Base-by-base conservation (phyloP, 1,140 invertebrate genomes). In the Melanaphis sacchari region DNA sequence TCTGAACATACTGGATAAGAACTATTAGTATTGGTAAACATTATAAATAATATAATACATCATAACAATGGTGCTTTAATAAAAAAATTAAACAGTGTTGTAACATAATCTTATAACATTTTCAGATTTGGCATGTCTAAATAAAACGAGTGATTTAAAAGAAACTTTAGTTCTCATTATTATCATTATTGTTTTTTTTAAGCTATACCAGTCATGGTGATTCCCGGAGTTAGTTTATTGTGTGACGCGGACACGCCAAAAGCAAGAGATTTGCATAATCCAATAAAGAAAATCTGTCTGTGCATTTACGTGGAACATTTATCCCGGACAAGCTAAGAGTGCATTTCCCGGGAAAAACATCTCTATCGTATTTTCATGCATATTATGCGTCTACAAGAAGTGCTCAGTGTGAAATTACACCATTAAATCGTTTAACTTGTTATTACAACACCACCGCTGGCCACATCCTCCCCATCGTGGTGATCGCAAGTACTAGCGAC, bases 191-290 rank as follows among this genome's bases (percentile, higher is more conserved):
- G 3, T 84, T 4, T 43, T 87, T 46, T 87, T 84, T 84, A 3
- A 43, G 18, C 40, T 26, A 3, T 40, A 26, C 9, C 31, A n/a
- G 3, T 11, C 22, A 4, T 38, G 2, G 15, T 11, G 18, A 38
- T 38, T 15, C 8, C 1, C 18, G 43, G 5, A 36, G n/a, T 54
- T 31, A 40, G 9, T 6, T 49, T 8, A 11, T 43, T 43, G 9
- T n/a, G 26, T 54, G 36, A 54, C 88, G 89, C 38, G 46, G 49
- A 38, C 36, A 38, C 52, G 38, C 22, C 88, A n/a, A 87, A 46
- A 87, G 87, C 26, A 11, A 24, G 18, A 22, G 81, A 93, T 93
- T 93, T 93, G 46, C 91, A 93, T 93, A 93, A 92, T 92, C 46
- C 52, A 54, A 84, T 52, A 46, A 40, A 5, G 41, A 41, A 46